Evolutionary conservation across 2,888 invertebrate genomes (phyloP).

Genomic region (Oligia strigilis): DNA sequence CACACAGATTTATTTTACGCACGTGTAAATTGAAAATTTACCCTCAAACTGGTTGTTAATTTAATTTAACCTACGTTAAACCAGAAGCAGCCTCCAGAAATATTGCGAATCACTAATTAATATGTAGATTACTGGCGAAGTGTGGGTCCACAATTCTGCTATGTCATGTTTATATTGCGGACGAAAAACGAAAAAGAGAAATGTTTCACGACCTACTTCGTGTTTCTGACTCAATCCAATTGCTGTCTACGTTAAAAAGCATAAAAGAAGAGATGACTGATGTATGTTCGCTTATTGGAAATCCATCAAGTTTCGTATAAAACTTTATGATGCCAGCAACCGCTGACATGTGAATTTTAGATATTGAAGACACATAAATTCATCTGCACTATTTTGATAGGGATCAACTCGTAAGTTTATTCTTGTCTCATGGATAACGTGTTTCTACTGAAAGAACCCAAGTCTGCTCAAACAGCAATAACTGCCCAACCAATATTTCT

Average conservation of each 20-base stretch:
- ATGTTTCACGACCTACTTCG: conserved; percentile 12
- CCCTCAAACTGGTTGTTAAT: background rate
- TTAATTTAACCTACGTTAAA: background rate
- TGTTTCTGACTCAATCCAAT: conserved; percentile 11
- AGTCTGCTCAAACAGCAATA: background rate
- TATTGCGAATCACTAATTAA: background rate
- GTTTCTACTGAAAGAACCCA: too few species aligned
- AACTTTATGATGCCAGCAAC: conserved; percentile 2
- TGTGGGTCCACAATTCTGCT: background rate
- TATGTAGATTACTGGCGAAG: background rate
- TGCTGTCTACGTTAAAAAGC: conserved; percentile 24
- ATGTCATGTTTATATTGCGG: background rate
- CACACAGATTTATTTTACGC: background rate
- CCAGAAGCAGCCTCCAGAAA: background rate
- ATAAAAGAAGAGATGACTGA: conserved; percentile 34
- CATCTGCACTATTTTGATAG: conserved; percentile 11
- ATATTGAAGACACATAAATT: conserved; percentile 19
- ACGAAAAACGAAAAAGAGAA: background rate
- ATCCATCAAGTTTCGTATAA: conserved; percentile 31
- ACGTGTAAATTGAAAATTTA: background rate
- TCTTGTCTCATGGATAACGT: background rate
- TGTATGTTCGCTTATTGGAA: conserved; percentile 16
- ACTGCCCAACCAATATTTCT: background rate
- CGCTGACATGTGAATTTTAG: conserved; percentile 18
- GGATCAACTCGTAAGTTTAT: background rate